Conservation (phyloP, 2,888 invertebrate genomes). For the Tryphoninae sp. region DNA sequence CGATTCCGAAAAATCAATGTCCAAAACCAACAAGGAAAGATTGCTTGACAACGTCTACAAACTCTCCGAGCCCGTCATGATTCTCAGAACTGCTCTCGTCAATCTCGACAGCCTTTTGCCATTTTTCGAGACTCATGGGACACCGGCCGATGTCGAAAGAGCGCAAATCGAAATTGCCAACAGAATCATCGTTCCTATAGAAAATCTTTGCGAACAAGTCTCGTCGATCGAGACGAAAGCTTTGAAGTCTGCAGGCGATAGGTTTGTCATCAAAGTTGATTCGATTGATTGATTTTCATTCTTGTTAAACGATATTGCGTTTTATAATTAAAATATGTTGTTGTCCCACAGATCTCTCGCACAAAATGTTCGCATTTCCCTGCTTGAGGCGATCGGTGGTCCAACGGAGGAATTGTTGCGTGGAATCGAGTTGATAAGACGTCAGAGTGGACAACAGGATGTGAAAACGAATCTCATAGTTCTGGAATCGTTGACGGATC, state of each 20-base stretch:
- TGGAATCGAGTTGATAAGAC: conserved; percentile 75
- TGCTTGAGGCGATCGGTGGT: conserved; percentile 77
- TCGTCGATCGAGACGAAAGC: conserved; percentile 74
- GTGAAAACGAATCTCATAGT: conserved; percentile 74
- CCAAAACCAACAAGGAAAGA: conserved; percentile 71
- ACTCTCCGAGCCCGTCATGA: conserved; percentile 71
- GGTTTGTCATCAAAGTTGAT: conserved; percentile 31
- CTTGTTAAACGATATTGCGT: too few relatives aligned
- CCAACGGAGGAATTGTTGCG: conserved; percentile 78
- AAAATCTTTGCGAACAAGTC: conserved; percentile 75
- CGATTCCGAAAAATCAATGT: conserved; percentile 67
- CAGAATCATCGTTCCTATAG: conserved; percentile 74
- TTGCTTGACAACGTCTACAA: conserved; percentile 70
- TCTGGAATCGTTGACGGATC: conserved; percentile 80
- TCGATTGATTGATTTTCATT: not conserved
- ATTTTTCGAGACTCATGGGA: conserved; percentile 57
- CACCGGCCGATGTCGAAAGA: conserved; percentile 64
- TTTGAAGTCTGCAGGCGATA: conserved; percentile 73
- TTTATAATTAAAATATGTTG: not conserved
- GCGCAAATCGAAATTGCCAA: conserved; percentile 70
- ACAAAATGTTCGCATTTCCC: conserved; percentile 74
- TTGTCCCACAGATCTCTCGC: conserved; percentile 65
- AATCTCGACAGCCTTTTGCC: conserved; percentile 68
- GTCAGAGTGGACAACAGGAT: conserved; percentile 65
- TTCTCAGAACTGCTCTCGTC: conserved; percentile 72